A percentile compares a stretch with the other conserved stretches of the same genome.
phyloP scores from a whole-genome alignment of 2,888 invertebrate genomes.

The Cantharis rustica region DNA sequence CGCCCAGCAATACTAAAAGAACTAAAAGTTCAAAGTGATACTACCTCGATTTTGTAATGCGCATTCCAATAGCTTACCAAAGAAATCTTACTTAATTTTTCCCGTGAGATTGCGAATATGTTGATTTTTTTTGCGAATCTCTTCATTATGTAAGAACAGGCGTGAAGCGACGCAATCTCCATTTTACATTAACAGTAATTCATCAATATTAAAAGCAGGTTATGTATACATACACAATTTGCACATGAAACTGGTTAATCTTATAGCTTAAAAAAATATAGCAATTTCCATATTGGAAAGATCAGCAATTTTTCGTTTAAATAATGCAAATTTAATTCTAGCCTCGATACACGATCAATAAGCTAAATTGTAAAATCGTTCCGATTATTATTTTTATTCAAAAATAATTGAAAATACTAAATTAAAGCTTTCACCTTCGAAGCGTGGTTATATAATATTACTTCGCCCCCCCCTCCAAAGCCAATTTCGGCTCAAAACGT shows the following conservation, averaged over 20 bases:
- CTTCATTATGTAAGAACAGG: not conserved
- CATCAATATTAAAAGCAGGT: not conserved
- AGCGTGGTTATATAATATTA: not conserved
- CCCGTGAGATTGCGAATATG: not conserved
- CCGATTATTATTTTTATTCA: not conserved
- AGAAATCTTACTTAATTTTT: not conserved
- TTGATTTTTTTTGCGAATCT: not conserved
- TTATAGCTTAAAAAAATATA: not conserved
- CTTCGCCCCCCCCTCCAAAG: not conserved
- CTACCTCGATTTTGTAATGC: not conserved
- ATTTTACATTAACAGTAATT: not conserved
- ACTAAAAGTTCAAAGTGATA: too few species aligned
- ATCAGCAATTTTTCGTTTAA: not conserved
- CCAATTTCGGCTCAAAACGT: not conserved
- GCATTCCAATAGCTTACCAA: not conserved
- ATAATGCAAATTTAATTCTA: slow-evolving; percentile 9
- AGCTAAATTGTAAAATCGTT: not conserved
- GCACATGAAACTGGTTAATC: not conserved
- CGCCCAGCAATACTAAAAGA: too few species aligned
- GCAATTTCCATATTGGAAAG: not conserved
- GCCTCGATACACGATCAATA: not conserved
- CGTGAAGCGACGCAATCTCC: not conserved
- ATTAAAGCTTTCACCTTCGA: slow-evolving; percentile 29
- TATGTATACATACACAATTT: not conserved
- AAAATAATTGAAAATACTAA: slow-evolving; percentile 22